Base-by-base conservation (phyloP, 2,113 vertebrate genomes). In the Lynx canadensis region DNA sequence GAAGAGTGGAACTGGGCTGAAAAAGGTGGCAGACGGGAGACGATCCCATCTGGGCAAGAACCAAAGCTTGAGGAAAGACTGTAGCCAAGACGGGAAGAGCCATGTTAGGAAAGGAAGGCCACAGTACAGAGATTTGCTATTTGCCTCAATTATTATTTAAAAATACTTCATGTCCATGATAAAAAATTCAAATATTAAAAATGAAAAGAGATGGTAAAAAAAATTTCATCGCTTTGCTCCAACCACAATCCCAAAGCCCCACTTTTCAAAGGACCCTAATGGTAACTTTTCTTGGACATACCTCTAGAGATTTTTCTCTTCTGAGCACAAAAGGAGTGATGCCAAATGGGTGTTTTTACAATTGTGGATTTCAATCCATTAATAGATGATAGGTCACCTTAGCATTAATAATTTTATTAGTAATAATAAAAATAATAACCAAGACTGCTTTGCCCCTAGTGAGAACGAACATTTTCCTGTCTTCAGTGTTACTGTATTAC, bases 161-260 rank as follows among this genome's bases (percentile, higher is more conserved):
- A 74, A 69, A 48, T 50, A 31, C 19, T 69, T 89, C 63, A 83
- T 8, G 11, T 38, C 38, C 31, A 80, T 18, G 57, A 60, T 63
- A 63, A 68, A 86, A 66, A 68, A 57, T 25, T 52, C 48, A 73
- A 89, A 73, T 76, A 95, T 55, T 93, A 89, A 84, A 95, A 89
- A 86, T 57, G 16, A 69, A 89, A 60, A 81, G 23, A 41, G 1
- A 12, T 0, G 6, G 23, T 36, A 7, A 60, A 79, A 94, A 68
- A 74, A 38, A 76, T 63, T 55, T 57, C 50, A 74, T 89, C 38
- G 45, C 15, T 80, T 71, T 14, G 25, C 18, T 41, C 55, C 73
- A 48, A 76, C 12, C 31, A 52, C 55, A 83, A 81, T 41, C n/a
- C 29, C 36, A 52, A 74, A 52, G 71, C 31, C 36, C 48, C 21